Conservation (phyloP, 2,888 invertebrate species). For the Anagyrus pseudococci region DNA sequence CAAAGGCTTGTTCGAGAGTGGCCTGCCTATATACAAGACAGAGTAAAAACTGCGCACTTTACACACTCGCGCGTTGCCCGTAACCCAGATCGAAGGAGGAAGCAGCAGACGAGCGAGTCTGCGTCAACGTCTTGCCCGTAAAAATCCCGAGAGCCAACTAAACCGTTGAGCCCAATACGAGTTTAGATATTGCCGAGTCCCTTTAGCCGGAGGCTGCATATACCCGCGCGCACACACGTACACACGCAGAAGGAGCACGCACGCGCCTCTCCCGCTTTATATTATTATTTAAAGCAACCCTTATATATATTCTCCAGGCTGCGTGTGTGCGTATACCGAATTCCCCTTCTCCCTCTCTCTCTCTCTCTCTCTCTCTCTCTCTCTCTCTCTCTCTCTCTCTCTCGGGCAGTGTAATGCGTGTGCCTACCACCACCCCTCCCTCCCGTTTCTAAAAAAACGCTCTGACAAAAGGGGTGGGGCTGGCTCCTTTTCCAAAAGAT, state of each 20-base stretch:
- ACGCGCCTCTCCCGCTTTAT: too few relatives aligned
- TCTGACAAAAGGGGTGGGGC: constrained; percentile 35
- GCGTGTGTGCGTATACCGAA: not conserved
- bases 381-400: too few relatives aligned
- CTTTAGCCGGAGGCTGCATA: constrained; percentile 20
- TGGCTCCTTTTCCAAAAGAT: constrained; percentile 28
- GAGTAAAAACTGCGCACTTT: too few relatives aligned
- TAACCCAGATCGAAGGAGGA: not conserved
- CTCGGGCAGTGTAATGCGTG: too few relatives aligned
- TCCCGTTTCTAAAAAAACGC: constrained; percentile 33
- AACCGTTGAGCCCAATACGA: too few relatives aligned
- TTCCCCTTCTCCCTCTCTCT: constrained; percentile 8
- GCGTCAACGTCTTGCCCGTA: constrained; percentile 22
- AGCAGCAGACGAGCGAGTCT: not conserved
- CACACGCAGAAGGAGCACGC: constrained; percentile 40
- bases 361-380: constrained; percentile 13
- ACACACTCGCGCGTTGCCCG: too few relatives aligned
- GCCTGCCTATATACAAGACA: too few relatives aligned
- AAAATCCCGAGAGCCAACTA: constrained; percentile 35
- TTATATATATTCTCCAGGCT: too few relatives aligned
- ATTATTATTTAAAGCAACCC: constrained; percentile 61
- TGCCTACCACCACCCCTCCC: too few relatives aligned
- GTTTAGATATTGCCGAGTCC: constrained; percentile 17
- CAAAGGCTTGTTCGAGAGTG: too few relatives aligned
- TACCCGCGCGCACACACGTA: constrained; percentile 25